Evolutionary conservation across 2,113 vertebrate species (phyloP).

Genomic region (Tetrax tetrax): DNA sequence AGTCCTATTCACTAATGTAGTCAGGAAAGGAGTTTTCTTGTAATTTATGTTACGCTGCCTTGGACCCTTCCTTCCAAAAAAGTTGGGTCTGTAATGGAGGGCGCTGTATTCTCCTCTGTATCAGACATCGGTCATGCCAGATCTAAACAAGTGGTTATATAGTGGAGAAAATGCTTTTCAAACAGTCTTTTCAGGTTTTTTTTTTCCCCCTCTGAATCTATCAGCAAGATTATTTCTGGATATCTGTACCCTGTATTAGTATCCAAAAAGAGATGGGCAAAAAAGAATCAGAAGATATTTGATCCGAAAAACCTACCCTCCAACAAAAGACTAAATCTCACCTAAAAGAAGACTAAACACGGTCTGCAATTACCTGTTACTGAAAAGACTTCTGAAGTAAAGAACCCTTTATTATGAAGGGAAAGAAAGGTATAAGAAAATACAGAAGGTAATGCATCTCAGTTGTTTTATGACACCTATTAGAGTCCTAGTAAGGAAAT

Average conservation of each 20-base stretch:
- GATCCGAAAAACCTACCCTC: neutral
- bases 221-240: neutral
- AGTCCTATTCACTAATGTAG: neutral
- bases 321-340: neutral
- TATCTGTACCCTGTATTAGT: neutral
- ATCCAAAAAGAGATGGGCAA: neutral
- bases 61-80: neutral
- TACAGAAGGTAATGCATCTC: neutral
- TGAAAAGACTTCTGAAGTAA: neutral
- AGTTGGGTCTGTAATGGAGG: neutral
- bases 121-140: neutral
- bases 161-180: neutral
- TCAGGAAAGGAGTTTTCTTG: neutral
- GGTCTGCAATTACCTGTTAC: neutral
- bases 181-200: neutral
- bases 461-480: neutral
- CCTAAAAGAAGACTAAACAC: neutral
- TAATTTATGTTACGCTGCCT: neutral
- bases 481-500: neutral
- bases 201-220: neutral
- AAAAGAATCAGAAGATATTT: neutral
- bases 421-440: neutral
- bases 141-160: neutral
- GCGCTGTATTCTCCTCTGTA: neutral
- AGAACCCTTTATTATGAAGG: neutral